Conservation (phyloP, 2,888 invertebrate species). For the Tyria jacobaeae region DNA sequence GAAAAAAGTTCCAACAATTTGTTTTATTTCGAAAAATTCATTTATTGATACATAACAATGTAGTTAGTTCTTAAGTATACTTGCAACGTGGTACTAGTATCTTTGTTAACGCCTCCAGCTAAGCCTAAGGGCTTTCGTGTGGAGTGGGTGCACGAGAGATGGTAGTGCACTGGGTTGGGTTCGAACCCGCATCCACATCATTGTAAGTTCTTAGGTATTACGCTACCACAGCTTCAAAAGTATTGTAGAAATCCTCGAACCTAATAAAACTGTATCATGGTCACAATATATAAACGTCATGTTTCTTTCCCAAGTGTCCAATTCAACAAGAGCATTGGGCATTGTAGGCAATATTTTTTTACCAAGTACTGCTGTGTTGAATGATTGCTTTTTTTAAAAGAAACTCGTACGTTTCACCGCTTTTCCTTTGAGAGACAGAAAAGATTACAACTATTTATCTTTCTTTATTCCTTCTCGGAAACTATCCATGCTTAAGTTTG, state of each 20-base stretch:
- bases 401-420: slow-evolving; percentile 24
- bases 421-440: slow-evolving; percentile 27
- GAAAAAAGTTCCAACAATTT: too few species aligned
- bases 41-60: too few species aligned
- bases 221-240: too few species aligned
- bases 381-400: slow-evolving; percentile 52
- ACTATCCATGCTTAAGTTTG: slow-evolving; percentile 9
- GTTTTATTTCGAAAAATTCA: too few species aligned
- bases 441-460: slow-evolving; percentile 18
- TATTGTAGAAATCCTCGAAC: neutral
- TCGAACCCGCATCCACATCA: too few species aligned
- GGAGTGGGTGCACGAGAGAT: too few species aligned
- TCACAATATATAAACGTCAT: slow-evolving; percentile 36
- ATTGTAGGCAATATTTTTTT: slow-evolving; percentile 55
- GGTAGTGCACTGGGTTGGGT: too few species aligned
- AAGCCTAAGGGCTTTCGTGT: too few species aligned
- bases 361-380: slow-evolving; percentile 39
- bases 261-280: slow-evolving; percentile 17
- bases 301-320: slow-evolving; percentile 43
- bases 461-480: slow-evolving; percentile 10
- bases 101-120: too few species aligned
- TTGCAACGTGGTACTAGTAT: too few species aligned
- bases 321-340: slow-evolving; percentile 38
- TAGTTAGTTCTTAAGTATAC: too few species aligned
- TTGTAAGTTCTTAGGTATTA: too few species aligned